Conservation (phyloP, 2,113 vertebrate genomes). For the Illadopsis cleaveri region DNA sequence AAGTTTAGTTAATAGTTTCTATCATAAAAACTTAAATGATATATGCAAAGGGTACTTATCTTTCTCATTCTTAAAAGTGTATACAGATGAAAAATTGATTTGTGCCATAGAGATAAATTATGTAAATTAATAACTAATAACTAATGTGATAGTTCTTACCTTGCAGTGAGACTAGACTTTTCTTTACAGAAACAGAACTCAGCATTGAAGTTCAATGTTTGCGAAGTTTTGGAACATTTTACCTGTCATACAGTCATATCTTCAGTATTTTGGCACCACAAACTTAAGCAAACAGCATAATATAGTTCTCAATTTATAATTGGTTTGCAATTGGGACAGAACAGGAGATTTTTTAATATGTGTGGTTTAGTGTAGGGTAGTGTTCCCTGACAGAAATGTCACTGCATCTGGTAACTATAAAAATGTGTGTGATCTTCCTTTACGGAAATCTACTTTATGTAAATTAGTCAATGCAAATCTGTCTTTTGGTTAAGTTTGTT, state of each 20-base stretch:
- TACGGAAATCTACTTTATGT: background rate
- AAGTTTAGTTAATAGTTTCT: background rate
- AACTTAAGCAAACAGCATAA: background rate
- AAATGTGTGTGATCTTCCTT: background rate
- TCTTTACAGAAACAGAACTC: background rate
- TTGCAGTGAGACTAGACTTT: background rate
- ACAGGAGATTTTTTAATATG: background rate
- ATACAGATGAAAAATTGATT: background rate
- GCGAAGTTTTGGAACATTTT: background rate
- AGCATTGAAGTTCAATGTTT: background rate
- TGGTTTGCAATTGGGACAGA: background rate
- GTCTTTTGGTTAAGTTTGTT: background rate
- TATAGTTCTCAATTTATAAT: background rate
- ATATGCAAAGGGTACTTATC: background rate
- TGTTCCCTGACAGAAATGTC: background rate
- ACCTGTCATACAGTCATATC: background rate
- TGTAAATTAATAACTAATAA: background rate
- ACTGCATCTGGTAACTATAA: background rate
- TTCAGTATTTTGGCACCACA: background rate
- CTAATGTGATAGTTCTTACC: background rate
- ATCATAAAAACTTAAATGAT: background rate
- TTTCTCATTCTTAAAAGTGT: background rate
- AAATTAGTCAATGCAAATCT: background rate
- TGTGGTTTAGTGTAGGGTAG: background rate
- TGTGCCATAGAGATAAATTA: background rate